Conservation (phyloP, 1,140 invertebrate genomes). For the Megalopta genalis region DNA sequence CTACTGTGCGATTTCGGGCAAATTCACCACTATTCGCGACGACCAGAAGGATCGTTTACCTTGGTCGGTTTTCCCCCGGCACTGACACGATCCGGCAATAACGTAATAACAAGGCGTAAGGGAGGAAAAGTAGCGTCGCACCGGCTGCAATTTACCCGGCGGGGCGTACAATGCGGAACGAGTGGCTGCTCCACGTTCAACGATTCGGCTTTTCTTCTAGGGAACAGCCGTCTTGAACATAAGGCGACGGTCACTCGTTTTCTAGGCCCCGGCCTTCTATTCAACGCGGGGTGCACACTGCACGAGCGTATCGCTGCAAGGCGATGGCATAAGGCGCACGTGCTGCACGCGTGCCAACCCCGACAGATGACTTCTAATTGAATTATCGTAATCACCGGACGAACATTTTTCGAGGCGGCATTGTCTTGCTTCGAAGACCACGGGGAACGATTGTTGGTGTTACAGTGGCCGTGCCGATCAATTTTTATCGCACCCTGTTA, state of each 20-base stretch:
- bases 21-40: too few relatives aligned
- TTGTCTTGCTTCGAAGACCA: constrained; percentile 8
- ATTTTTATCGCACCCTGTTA: constrained; percentile 27
- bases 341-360: constrained; percentile 63
- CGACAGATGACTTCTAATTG: constrained; percentile 67
- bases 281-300: constrained; percentile 24
- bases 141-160: constrained; percentile 31
- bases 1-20: too few relatives aligned
- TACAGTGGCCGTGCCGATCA: neutral
- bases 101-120: neutral
- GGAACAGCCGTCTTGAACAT: constrained; percentile 57
- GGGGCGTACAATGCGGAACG: constrained; percentile 18
- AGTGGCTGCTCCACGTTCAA: constrained; percentile 21
- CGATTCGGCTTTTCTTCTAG: constrained; percentile 28
- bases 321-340: constrained; percentile 62
- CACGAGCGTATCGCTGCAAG: constrained; percentile 5
- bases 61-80: neutral
- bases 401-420: constrained; percentile 25
- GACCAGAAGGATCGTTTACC: too few relatives aligned
- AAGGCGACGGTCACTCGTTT: constrained; percentile 54
- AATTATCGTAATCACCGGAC: constrained; percentile 62
- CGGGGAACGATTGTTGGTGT: constrained; percentile 15
- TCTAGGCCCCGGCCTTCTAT: neutral
- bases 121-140: neutral
- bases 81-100: neutral